phyloP scores from a whole-genome alignment of 2,888 invertebrate species.

The Cepaea hortensis region DNA sequence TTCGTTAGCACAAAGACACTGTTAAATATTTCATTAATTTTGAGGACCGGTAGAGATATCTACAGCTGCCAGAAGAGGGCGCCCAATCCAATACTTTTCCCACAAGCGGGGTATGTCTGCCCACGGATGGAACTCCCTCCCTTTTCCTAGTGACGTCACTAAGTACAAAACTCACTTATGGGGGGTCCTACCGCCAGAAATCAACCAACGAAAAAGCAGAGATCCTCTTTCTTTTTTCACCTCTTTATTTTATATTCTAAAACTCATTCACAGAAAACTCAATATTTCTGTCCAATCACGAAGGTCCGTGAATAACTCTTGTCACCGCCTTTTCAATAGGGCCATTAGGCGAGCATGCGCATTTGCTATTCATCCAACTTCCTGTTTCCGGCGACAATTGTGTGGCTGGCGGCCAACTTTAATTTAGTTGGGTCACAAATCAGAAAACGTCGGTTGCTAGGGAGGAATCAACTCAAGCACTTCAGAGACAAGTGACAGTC shows the following conservation, averaged over 20 bases:
- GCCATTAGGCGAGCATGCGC: conserved; percentile 49
- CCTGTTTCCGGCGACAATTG: conserved; percentile 47
- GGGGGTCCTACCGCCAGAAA: neutral
- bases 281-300: conserved; percentile 46
- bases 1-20: no score
- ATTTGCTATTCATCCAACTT: conserved; percentile 49
- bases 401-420: conserved; percentile 31
- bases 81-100: no score
- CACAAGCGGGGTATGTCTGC: neutral
- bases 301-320: conserved; percentile 31
- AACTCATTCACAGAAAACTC: conserved; percentile 42
- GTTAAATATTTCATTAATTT: no score
- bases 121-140: neutral
- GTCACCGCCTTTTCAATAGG: conserved; percentile 48
- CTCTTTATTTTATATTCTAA: neutral
- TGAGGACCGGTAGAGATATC: no score
- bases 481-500: conserved; percentile 24
- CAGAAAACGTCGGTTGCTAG: conserved; percentile 26
- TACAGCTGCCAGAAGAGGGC: no score
- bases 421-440: conserved; percentile 42
- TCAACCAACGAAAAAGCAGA: conserved; percentile 18
- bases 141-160: conserved; percentile 12
- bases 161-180: conserved; percentile 11
- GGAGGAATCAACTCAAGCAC: conserved; percentile 17
- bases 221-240: neutral